Conservation (phyloP, 2,797 vertebrate species). For the Podarcis siculus region DNA sequence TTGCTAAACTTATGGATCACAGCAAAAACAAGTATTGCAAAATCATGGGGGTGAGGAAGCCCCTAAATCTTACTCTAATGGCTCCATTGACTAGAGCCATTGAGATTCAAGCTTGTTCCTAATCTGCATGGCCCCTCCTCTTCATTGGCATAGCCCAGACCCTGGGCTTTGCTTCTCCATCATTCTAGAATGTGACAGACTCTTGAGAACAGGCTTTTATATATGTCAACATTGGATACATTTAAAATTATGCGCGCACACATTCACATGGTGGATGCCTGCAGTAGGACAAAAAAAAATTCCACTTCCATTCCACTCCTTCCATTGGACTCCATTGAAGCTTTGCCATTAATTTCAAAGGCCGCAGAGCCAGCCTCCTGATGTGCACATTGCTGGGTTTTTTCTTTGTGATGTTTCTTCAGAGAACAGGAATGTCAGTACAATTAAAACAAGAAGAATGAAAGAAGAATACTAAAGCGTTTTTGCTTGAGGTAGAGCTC, state of each 20-base stretch:
- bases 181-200: neutral
- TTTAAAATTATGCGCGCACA: neutral
- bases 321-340: neutral
- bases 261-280: neutral
- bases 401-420: conserved; percentile 9
- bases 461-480: conserved; percentile 17
- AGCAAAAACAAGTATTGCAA: too few species aligned
- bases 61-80: too few species aligned
- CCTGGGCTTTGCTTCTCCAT: too few species aligned
- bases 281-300: neutral
- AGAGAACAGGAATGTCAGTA: neutral
- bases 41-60: too few species aligned
- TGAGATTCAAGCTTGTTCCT: too few species aligned
- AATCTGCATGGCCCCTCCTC: too few species aligned
- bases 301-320: neutral
- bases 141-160: too few species aligned
- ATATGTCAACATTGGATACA: too few species aligned
- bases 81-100: too few species aligned
- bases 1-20: too few species aligned
- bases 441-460: conserved; percentile 27
- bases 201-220: neutral
- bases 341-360: conserved; percentile 32
- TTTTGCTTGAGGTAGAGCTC: conserved; percentile 2
- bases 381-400: neutral
- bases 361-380: neutral